These are phyloP conservation scores for Cosmia trapezina DNA, from an alignment of 2,888 invertebrate species.

Conservation along the genomic window DNA sequence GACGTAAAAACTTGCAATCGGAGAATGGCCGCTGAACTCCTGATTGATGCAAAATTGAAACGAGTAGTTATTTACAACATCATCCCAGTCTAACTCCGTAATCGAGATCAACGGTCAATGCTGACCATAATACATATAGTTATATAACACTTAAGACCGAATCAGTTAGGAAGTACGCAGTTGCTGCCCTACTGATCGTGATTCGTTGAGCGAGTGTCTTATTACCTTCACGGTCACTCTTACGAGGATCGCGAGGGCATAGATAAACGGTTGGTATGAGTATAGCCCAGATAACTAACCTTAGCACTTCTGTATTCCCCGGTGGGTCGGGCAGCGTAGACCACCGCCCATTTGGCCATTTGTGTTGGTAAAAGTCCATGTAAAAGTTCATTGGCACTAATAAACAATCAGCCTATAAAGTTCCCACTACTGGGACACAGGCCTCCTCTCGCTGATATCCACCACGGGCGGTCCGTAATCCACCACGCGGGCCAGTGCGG, in stretches of 20 bases:
- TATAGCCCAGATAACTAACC: not conserved
- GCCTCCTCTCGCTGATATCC: no score
- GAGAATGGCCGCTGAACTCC: no score
- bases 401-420: no score
- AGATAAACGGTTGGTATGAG: conserved; percentile 25
- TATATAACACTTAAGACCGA: conserved; percentile 37
- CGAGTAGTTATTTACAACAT: not conserved
- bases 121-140: conserved; percentile 25
- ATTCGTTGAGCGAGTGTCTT: conserved; percentile 62
- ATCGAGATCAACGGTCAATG: conserved; percentile 48
- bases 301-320: not conserved
- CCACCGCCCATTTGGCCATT: not conserved
- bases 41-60: not conserved
- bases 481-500: no score
- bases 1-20: no score
- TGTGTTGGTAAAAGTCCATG: not conserved
- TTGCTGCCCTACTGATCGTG: conserved; percentile 66
- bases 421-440: no score
- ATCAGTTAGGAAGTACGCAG: conserved; percentile 71
- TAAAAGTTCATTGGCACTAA: no score
- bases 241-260: conserved; percentile 47
- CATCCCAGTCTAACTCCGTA: not conserved
- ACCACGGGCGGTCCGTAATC: no score
- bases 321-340: not conserved
- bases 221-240: conserved; percentile 52